These are phyloP conservation scores for Drosophila aff. DNA, from an alignment of 1,140 invertebrate genomes.

Conservation along the genomic window DNA sequence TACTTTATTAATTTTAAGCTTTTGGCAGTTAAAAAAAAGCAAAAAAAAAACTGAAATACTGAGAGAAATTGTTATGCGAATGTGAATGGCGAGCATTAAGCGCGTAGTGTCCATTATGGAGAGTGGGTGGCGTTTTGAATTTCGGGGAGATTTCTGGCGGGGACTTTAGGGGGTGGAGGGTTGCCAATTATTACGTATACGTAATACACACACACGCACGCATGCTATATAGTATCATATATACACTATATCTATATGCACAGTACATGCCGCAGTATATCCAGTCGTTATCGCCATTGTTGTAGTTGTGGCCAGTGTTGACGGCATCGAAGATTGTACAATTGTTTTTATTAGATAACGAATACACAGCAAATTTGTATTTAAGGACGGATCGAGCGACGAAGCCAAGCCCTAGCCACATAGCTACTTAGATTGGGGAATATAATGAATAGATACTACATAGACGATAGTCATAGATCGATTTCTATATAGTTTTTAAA, in stretches of 20 bases:
- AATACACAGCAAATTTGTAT: constrained; percentile 57
- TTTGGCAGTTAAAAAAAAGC: constrained; percentile 69
- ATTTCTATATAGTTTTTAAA: background rate
- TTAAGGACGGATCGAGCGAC: constrained; percentile 24
- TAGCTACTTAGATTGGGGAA: constrained; percentile 4
- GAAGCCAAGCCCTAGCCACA: constrained; percentile 12
- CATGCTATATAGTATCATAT: background rate
- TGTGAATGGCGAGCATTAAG: constrained; percentile 73
- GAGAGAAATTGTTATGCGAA: constrained; percentile 67
- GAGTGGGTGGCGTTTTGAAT: constrained; percentile 33
- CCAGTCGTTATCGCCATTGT: constrained; percentile 39
- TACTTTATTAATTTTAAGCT: constrained; percentile 83
- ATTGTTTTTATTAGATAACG: constrained; percentile 76
- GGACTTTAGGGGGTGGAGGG: background rate
- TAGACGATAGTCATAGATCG: background rate
- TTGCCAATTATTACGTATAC: constrained; percentile 21
- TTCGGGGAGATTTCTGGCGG: background rate
- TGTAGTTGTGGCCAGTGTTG: constrained; percentile 23
- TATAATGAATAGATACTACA: constrained; percentile 1
- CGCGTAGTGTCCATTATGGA: constrained; percentile 43
- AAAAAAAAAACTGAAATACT: constrained; percentile 25
- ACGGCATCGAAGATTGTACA: constrained; percentile 61
- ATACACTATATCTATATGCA: constrained; percentile 35
- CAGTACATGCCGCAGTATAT: constrained; percentile 30
- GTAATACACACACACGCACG: background rate